phyloP scores from a whole-genome alignment of 2,797 vertebrate species.

The Rhabdomys pumilio region DNA sequence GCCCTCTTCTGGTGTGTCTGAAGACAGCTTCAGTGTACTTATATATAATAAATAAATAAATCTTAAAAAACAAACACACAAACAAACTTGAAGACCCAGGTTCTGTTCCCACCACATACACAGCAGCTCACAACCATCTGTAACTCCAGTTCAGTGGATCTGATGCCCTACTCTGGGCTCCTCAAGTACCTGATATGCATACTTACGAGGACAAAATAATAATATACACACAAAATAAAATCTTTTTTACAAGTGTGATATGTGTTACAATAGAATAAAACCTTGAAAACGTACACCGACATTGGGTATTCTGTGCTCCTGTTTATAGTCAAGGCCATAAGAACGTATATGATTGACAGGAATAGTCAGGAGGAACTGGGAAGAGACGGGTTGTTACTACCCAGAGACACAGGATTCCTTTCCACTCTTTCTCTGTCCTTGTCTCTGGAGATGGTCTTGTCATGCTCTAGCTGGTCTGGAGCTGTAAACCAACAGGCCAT shows the following conservation, averaged over 20 bases:
- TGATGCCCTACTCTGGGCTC: not conserved
- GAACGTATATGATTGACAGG: not conserved
- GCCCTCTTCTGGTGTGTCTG: too few relatives aligned
- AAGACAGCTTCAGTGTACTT: too few relatives aligned
- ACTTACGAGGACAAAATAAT: not conserved
- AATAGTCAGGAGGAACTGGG: not conserved
- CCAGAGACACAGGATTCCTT: not conserved
- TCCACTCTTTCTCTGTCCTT: not conserved
- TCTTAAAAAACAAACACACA: too few relatives aligned
- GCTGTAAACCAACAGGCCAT: not conserved
- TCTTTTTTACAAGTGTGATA: not conserved
- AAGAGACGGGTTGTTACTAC: not conserved
- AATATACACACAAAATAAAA: not conserved
- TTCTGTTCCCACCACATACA: not conserved
- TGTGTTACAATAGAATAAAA: conserved; percentile 10
- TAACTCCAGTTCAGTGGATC: not conserved
- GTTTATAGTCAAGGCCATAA: conserved; percentile 34
- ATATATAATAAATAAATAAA: too few relatives aligned
- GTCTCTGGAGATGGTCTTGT: not conserved
- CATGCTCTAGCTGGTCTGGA: not conserved
- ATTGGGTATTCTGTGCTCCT: not conserved
- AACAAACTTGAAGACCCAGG: too few relatives aligned
- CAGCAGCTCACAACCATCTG: not conserved
- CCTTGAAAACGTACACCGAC: not conserved
- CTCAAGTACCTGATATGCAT: not conserved